phyloP scores from a whole-genome alignment of 1,140 invertebrate species.

The Ceratina australensis region DNA sequence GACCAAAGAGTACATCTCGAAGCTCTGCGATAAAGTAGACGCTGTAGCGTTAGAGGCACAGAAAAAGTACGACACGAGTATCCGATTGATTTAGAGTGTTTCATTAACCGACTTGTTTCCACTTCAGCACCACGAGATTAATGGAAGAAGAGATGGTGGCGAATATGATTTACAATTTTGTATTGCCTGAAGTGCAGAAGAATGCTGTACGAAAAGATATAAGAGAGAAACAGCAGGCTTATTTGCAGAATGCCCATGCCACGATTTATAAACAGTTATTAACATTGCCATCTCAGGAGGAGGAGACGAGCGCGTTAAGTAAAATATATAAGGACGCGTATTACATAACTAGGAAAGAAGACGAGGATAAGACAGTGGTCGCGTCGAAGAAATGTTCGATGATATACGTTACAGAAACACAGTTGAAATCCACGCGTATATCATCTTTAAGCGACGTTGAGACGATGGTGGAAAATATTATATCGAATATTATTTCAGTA shows the following conservation, averaged over 20 bases:
- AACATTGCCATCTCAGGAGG: constrained; percentile 27
- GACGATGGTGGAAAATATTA: constrained; percentile 2
- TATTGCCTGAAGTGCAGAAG: constrained; percentile 82
- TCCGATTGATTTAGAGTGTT: neutral
- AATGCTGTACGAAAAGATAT: constrained; percentile 69
- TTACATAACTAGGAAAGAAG: neutral
- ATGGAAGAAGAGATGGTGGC: constrained; percentile 82
- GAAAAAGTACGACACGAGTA: constrained; percentile 37
- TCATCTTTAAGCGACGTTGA: neutral
- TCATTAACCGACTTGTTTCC: neutral
- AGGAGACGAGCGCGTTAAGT: neutral
- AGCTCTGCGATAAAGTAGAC: constrained; percentile 82
- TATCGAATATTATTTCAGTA: neutral
- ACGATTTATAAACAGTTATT: constrained; percentile 60
- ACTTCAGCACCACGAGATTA: constrained; percentile 70
- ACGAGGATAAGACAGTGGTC: neutral
- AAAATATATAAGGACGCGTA: neutral
- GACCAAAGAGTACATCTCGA: constrained; percentile 79
- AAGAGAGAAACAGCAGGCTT: constrained; percentile 57
- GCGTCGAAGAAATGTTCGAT: neutral
- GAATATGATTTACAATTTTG: constrained; percentile 83
- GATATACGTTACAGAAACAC: neutral
- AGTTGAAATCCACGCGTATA: neutral
- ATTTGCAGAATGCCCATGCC: constrained; percentile 55
- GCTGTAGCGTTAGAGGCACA: constrained; percentile 78